Percentiles rank a stretch among this genome's conserved stretches.
These are phyloP conservation scores for Cirrhinus mrigala DNA, from an alignment of 2,797 vertebrate species.

Conservation along the genomic window DNA sequence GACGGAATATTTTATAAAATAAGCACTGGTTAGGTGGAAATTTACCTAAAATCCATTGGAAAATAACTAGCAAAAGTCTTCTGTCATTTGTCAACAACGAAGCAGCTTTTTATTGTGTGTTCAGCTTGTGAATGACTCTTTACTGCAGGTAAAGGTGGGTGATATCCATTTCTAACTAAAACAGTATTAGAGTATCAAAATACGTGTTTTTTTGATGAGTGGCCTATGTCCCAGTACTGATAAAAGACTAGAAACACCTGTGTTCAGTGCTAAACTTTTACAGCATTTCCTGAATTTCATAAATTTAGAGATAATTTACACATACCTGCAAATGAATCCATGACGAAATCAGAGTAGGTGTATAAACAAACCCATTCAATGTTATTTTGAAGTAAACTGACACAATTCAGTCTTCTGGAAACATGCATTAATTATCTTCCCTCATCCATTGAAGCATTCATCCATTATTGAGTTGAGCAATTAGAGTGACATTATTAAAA, in stretches of 20 bases:
- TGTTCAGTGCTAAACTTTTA: not conserved
- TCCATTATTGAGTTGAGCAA: not conserved
- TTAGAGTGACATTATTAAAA: not conserved
- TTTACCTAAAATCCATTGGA: not conserved
- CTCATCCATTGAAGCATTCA: not conserved
- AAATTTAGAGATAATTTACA: not conserved
- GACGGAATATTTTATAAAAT: not conserved
- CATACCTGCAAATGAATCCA: too few species aligned
- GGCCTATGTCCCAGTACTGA: not conserved
- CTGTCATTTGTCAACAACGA: too few species aligned
- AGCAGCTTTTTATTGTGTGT: too few species aligned
- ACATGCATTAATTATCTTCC: not conserved
- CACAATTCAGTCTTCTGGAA: not conserved
- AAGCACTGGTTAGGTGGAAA: not conserved
- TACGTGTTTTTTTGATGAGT: not conserved
- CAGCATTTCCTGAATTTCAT: not conserved
- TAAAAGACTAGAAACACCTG: not conserved
- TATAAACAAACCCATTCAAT: not conserved
- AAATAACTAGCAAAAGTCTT: too few species aligned
- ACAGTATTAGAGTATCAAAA: not conserved
- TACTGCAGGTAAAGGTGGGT: too few species aligned
- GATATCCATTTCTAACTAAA: too few species aligned
- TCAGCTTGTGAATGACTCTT: too few species aligned
- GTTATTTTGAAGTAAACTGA: not conserved
- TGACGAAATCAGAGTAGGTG: not conserved